Base-by-base conservation (phyloP, 2,888 invertebrate species). In the Cryptosula pallasiana region DNA sequence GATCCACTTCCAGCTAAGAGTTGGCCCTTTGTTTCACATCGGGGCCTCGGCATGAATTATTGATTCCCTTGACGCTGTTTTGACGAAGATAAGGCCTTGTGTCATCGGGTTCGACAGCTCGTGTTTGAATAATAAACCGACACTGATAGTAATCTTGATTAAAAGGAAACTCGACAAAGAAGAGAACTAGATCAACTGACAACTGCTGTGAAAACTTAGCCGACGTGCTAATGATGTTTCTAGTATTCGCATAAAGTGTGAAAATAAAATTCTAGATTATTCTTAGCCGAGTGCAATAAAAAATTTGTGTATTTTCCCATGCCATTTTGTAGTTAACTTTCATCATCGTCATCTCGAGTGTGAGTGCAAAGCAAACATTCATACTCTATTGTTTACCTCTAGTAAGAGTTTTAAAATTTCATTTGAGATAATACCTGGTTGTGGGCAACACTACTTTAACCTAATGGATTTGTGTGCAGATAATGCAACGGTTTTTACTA, bases 401-500 rank as follows among this genome's bases (percentile, higher is more conserved):
- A 45, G 45, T 45, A 45, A 13, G 45, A 20, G 45, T 45, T 45
- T 45, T 45, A 20, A 45, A 45, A 45, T 20, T 45, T 45, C 45
- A 45, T 45, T 45, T 45, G 20, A 45, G 45, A 45, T 45, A 45
- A 45, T 13, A 13, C 45, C 45, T 20, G 5, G 5, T 45, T 45
- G 45, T 45, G 45, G 45, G 9, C 20, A 45, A 45, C 45, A 45
- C 13, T 32, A 63, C 63, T 63, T 34, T 27, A 34, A 34, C 13
- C 27, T 63, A 63, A 63, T 63, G 63, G 63, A 27, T 63, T 63
- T 63, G 63, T 27, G 5, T 63, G 27, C 32, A 29, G 63, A 63
- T 63, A 63, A 63, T 29, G 63, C 63, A 63, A 63, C 63, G 63
- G 63, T 63, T 63, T 57, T 63, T 63, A 45, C 34, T 63, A 27